phyloP scores from a whole-genome alignment of 2,113 vertebrate species.

The Megaleporinus macrocephalus region DNA sequence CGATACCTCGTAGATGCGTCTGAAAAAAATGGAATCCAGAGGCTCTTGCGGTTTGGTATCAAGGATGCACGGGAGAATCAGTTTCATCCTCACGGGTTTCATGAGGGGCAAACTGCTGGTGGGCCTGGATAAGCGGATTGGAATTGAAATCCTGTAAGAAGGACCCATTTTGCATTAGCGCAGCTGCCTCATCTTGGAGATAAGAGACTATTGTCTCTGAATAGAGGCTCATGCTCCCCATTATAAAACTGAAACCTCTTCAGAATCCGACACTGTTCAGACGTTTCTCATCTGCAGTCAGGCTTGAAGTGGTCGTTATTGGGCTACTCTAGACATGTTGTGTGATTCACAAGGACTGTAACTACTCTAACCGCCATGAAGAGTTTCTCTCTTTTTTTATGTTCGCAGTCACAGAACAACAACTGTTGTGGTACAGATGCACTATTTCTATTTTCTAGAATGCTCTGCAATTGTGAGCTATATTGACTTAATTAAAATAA shows the following conservation, averaged over 20 bases:
- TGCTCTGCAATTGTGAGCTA: neutral
- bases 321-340: neutral
- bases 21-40: slow-evolving; percentile 7
- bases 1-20: slow-evolving; percentile 15
- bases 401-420: no score
- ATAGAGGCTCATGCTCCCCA: slow-evolving; percentile 17
- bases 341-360: neutral
- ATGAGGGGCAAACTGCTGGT: neutral
- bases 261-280: neutral
- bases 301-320: neutral
- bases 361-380: no score
- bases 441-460: neutral
- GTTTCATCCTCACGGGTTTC: slow-evolving; percentile 16
- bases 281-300: neutral
- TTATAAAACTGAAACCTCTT: slow-evolving; percentile 3
- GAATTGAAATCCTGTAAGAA: slow-evolving; percentile 51
- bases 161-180: slow-evolving; percentile 31
- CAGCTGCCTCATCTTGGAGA: slow-evolving; percentile 17
- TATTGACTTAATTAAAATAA: neutral
- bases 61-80: neutral
- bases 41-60: slow-evolving; percentile 17
- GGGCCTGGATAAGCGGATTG: neutral
- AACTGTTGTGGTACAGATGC: neutral
- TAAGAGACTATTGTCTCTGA: slow-evolving; percentile 2
- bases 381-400: no score